A percentile compares a stretch with the other conserved stretches of the same genome.
Conservation (phyloP, 2,888 invertebrate genomes). For the Himalopsyche anomala region DNA sequence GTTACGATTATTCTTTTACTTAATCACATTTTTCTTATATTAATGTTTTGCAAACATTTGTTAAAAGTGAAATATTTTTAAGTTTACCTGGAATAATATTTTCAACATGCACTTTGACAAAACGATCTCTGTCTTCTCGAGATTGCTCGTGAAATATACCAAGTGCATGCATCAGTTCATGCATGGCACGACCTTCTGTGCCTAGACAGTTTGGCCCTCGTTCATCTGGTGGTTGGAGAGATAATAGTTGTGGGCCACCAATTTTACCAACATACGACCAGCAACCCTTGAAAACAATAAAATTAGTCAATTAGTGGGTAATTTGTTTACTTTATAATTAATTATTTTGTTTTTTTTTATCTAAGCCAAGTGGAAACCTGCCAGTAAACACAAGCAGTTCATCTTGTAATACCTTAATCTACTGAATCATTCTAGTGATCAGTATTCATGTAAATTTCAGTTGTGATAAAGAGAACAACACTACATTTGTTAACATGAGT, state of each 20-base stretch:
- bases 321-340: no score
- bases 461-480: no score
- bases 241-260: constrained; percentile 85
- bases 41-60: neutral
- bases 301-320: neutral
- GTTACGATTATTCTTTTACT: no score
- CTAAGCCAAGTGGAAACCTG: no score
- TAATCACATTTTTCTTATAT: constrained; percentile 4
- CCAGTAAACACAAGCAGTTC: no score
- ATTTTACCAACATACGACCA: constrained; percentile 86
- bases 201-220: constrained; percentile 81
- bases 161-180: constrained; percentile 88
- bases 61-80: neutral
- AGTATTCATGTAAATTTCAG: no score
- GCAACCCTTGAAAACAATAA: constrained; percentile 74
- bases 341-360: no score
- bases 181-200: constrained; percentile 84
- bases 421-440: no score
- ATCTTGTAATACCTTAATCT: no score
- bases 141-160: constrained; percentile 90
- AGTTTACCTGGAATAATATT: constrained; percentile 80
- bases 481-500: no score
- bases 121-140: constrained; percentile 83
- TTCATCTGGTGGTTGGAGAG: constrained; percentile 80
- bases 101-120: constrained; percentile 82